A percentile compares a stretch with the other conserved stretches of the same genome.
Conservation (phyloP, 2,888 invertebrate genomes). For the Scelioninae gen. 1 region DNA sequence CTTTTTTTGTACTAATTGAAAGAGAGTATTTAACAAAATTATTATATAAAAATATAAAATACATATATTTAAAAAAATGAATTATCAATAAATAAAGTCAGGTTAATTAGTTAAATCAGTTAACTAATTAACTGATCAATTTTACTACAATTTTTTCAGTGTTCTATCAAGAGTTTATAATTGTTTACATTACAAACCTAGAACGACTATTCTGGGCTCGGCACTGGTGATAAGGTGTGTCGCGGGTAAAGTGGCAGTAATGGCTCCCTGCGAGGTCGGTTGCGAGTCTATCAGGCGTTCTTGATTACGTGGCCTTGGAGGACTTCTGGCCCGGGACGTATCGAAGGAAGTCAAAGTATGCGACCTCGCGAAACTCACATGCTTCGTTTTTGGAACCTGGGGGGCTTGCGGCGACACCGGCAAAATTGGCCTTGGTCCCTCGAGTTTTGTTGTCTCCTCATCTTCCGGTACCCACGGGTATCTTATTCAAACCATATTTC, state of each 20-base stretch:
- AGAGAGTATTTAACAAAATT: conserved; percentile 4
- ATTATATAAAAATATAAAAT: not conserved
- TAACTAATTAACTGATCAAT: no score
- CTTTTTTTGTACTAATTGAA: not conserved
- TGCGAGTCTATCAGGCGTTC: conserved; percentile 84
- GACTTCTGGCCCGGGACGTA: conserved; percentile 84
- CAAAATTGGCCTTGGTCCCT: conserved; percentile 87
- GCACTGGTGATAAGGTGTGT: conserved; percentile 77
- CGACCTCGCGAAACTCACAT: conserved; percentile 95
- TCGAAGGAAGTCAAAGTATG: conserved; percentile 94
- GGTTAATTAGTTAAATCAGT: no score
- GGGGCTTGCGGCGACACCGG: conserved; percentile 73
- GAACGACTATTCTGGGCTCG: conserved; percentile 83
- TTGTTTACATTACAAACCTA: conserved; percentile 80
- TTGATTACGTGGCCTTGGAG: conserved; percentile 84
- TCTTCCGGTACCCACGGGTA: conserved; percentile 92
- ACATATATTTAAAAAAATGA: no score
- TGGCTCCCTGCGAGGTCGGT: conserved; percentile 79
- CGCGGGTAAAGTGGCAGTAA: conserved; percentile 74
- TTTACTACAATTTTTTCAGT: no score
- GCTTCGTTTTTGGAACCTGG: conserved; percentile 91
- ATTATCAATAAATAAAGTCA: no score
- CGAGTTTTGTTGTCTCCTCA: conserved; percentile 90
- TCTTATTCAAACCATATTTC: conserved; percentile 70
- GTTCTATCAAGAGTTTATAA: not conserved